Conservation (phyloP, 2,888 invertebrate species). For the Gastrophysa polygoni region DNA sequence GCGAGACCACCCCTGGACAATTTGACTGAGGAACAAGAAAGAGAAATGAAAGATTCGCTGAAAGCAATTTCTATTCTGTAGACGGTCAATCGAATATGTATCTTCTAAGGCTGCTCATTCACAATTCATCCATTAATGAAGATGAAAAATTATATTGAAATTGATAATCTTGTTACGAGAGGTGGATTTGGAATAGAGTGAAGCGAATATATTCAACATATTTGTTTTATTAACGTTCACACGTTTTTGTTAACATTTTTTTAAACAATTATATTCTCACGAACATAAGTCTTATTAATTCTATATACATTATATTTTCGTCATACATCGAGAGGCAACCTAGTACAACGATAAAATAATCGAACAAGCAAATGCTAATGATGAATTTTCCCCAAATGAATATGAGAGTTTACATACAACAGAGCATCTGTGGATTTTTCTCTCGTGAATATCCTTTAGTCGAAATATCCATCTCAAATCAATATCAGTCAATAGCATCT, state of each 20-base stretch:
- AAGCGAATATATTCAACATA: constrained; percentile 20
- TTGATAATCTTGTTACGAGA: too few species aligned
- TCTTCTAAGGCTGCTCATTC: too few species aligned
- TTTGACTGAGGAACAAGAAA: constrained; percentile 51
- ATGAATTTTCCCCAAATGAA: too few species aligned
- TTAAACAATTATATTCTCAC: neutral
- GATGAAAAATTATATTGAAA: too few species aligned
- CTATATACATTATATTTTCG: constrained; percentile 4
- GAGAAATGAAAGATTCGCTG: constrained; percentile 32
- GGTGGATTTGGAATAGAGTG: neutral
- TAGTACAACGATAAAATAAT: neutral
- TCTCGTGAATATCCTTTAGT: too few species aligned
- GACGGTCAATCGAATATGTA: too few species aligned
- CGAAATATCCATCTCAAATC: too few species aligned
- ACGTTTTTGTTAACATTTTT: neutral
- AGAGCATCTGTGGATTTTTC: too few species aligned
- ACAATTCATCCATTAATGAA: too few species aligned
- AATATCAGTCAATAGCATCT: too few species aligned
- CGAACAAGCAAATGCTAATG: neutral
- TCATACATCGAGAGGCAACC: neutral
- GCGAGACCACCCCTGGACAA: constrained; percentile 65
- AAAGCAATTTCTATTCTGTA: constrained; percentile 18
- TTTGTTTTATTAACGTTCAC: constrained; percentile 19
- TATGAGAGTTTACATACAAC: too few species aligned
- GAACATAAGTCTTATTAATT: constrained; percentile 14